Base-by-base conservation (phyloP, 2,888 invertebrate genomes). In the Netelia melanura region DNA sequence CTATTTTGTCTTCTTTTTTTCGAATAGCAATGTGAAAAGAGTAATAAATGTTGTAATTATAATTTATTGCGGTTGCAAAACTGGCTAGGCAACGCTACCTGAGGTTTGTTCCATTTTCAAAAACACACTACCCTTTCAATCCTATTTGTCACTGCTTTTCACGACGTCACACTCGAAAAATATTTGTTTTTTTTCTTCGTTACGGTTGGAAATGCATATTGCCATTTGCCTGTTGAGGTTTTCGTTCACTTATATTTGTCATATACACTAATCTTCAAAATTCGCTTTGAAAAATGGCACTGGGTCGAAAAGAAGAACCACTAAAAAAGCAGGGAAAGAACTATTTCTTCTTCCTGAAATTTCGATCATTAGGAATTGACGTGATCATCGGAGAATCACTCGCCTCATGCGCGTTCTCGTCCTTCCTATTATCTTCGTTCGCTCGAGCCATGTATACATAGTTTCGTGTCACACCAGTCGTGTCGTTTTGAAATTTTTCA, bases 21-120 rank as follows among this genome's bases (percentile, higher is more conserved):
- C 3, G 25, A 87, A 88, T 86, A 87, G 88, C 85, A 81, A 87
- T 84, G 54, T 25, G 30, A 48, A 10, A 58, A 80, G 85, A 86
- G 84, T 38, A 38, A 3, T 9, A 9, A 88, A 90, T 87, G 85
- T 86, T 86, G 87, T 86, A 89, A 90, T 90, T 90, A 90, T 90
- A 88, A 88, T 89, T 90, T 88, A 90, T 87, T 79, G 83, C 83
- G 30, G n/a, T 58, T 56, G 64, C 5, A 25, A 48, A 38, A 30
- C 21, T 68, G 48, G 44, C n/a, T 48, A 68, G 64, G 56, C n/a
- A 44, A 80, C 61, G 14, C 79, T 43, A 78, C 52, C 67, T 52
- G 80, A 68, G 67, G 52, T 70, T 76, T 70, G n/a, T 78, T 48
- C 70, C n/a, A 58, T 65, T 67, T 74, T 48, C 30, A 67, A 23